Evolutionary conservation across 1,140 invertebrate genomes (phyloP).

Genomic region (Arctopsyche grandis): DNA sequence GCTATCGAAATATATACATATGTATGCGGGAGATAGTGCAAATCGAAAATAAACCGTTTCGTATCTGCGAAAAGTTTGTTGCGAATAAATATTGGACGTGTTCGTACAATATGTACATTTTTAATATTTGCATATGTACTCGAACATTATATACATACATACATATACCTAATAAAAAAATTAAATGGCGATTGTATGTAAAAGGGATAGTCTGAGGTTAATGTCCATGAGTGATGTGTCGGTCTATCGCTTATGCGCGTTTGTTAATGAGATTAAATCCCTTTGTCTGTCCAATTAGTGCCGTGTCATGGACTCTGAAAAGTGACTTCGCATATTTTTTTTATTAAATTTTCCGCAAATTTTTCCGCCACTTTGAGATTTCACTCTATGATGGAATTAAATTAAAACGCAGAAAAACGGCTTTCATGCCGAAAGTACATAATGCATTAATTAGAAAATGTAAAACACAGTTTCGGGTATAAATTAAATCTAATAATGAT

Average conservation of each 20-base stretch:
- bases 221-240: slow-evolving; percentile 32
- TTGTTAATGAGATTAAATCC: slow-evolving; percentile 41
- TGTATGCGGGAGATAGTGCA: too few species aligned
- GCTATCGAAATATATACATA: too few species aligned
- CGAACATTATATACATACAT: too few species aligned
- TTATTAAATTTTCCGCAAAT: slow-evolving; percentile 21
- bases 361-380: not conserved
- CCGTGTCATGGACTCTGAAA: slow-evolving; percentile 23
- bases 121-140: too few species aligned
- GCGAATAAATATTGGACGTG: too few species aligned
- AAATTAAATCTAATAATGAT: too few species aligned
- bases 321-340: slow-evolving; percentile 13
- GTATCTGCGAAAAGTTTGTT: too few species aligned
- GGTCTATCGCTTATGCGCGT: slow-evolving; percentile 22
- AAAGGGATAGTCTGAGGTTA: slow-evolving; percentile 25
- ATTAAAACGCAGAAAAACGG: not conserved
- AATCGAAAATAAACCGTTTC: too few species aligned
- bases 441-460: not conserved
- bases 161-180: not conserved
- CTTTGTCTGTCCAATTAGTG: slow-evolving; percentile 42
- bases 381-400: not conserved
- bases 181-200: not conserved
- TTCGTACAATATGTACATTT: too few species aligned
- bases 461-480: too few species aligned
- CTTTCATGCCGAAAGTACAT: not conserved